phyloP scores from a whole-genome alignment of 30 jellyfish, hydroid and myxozoan species.

The Morbakka virulenta region DNA sequence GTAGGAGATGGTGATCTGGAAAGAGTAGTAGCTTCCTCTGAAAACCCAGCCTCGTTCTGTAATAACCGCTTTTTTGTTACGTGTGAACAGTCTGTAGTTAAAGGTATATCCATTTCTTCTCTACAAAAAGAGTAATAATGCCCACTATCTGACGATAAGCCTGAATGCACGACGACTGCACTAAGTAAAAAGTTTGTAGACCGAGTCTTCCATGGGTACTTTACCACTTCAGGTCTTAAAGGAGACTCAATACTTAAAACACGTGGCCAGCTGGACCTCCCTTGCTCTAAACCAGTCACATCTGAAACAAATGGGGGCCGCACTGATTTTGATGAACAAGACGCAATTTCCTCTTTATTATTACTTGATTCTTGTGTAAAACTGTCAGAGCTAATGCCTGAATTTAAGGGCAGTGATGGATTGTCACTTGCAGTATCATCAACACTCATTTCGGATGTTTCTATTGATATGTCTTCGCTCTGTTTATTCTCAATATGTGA shows the following conservation, averaged over 20 bases:
- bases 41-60: no score
- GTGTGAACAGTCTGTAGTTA: no score
- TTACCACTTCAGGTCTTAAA: slow-evolving; percentile 13
- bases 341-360: background rate
- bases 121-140: slow-evolving; percentile 76
- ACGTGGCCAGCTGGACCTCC: no score
- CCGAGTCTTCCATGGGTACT: slow-evolving; percentile 1
- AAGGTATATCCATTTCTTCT: background rate
- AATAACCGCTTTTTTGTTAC: no score
- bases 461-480: background rate
- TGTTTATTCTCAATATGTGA: background rate
- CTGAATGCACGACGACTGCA: slow-evolving; percentile 84
- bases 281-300: no score
- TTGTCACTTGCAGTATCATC: background rate
- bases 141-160: slow-evolving; percentile 85
- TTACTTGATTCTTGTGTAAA: no score
- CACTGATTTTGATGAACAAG: no score
- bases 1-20: no score
- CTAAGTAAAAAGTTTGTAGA: slow-evolving; percentile 36
- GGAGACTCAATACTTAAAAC: no score
- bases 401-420: no score
- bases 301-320: background rate
- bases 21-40: no score
- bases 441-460: background rate
- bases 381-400: background rate